These are phyloP conservation scores for Ferdinandea cuprea DNA, from an alignment of 2,888 invertebrate genomes.

Conservation along the genomic window DNA sequence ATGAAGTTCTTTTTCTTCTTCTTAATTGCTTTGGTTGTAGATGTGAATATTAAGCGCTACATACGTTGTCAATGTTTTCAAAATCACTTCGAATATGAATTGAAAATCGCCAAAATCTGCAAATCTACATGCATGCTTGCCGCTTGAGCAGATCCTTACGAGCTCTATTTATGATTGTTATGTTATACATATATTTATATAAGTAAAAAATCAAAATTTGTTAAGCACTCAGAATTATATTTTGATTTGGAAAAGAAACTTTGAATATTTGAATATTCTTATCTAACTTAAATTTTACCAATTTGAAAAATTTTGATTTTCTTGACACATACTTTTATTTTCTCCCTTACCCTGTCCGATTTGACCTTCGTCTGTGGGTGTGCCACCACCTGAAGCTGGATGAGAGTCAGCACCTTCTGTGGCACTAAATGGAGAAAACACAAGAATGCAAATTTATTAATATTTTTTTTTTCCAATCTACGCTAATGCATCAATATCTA, in stretches of 20 bases:
- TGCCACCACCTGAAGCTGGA: constrained; percentile 90
- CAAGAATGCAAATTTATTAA: constrained; percentile 12
- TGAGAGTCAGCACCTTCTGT: constrained; percentile 96
- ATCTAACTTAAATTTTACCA: constrained; percentile 70
- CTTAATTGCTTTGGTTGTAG: no score
- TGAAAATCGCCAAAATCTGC: no score
- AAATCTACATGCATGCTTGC: no score
- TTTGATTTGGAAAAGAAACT: constrained; percentile 37
- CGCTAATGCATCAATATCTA: background rate
- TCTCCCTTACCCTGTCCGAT: constrained; percentile 88
- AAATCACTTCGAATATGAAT: no score
- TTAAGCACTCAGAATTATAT: constrained; percentile 40
- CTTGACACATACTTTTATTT: constrained; percentile 80
- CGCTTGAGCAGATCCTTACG: no score
- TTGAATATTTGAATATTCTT: constrained; percentile 27
- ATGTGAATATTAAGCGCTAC: no score
- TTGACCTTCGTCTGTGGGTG: constrained; percentile 91
- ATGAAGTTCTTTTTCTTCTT: no score
- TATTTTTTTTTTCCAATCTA: background rate
- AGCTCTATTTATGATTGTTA: no score
- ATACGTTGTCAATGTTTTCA: no score
- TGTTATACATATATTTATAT: no score
- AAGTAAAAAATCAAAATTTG: constrained; percentile 48
- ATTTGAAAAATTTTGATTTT: constrained; percentile 76
- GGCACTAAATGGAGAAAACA: constrained; percentile 85